Evolutionary conservation across 2,888 invertebrate genomes (phyloP).

Genomic region (Eristalinus sepulchralis): DNA sequence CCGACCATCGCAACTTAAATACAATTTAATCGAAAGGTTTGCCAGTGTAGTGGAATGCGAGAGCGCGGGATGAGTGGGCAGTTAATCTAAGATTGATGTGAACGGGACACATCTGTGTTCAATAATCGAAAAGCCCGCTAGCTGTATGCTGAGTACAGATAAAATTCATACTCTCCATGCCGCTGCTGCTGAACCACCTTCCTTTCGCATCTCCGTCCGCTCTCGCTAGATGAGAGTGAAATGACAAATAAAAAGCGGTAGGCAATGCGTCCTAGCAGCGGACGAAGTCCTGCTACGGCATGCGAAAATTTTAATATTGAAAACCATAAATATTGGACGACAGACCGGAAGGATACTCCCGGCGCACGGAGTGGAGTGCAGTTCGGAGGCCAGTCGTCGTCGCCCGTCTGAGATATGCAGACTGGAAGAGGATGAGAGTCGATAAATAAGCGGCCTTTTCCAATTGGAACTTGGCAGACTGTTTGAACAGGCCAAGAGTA

Average conservation of each 20-base stretch:
- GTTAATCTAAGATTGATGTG: constrained; percentile 71
- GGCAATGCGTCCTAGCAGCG: constrained; percentile 1
- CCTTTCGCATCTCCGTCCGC: neutral
- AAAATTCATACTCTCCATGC: constrained; percentile 38
- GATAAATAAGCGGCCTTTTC: constrained; percentile 34
- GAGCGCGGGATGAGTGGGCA: constrained; percentile 30
- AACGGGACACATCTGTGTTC: constrained; percentile 70
- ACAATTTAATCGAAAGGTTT: constrained; percentile 68
- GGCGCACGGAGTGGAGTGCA: neutral
- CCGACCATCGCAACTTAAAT: constrained; percentile 53
- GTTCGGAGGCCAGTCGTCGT: neutral
- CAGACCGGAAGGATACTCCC: constrained; percentile 50
- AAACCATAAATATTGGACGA: constrained; percentile 68
- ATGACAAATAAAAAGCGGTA: constrained; percentile 39
- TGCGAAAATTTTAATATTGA: constrained; percentile 69
- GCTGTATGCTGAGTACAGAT: constrained; percentile 62
- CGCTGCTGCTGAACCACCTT: neutral
- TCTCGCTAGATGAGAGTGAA: constrained; percentile 19
- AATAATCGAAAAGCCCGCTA: constrained; percentile 69
- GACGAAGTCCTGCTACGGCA: constrained; percentile 27
- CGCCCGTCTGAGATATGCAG: constrained; percentile 50
- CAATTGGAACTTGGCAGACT: no score
- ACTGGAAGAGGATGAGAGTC: constrained; percentile 43
- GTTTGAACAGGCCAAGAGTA: no score
- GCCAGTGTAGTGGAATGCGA: constrained; percentile 3